Evolutionary conservation across 2,888 invertebrate genomes (phyloP).

Genomic region (Ormia ochracea): DNA sequence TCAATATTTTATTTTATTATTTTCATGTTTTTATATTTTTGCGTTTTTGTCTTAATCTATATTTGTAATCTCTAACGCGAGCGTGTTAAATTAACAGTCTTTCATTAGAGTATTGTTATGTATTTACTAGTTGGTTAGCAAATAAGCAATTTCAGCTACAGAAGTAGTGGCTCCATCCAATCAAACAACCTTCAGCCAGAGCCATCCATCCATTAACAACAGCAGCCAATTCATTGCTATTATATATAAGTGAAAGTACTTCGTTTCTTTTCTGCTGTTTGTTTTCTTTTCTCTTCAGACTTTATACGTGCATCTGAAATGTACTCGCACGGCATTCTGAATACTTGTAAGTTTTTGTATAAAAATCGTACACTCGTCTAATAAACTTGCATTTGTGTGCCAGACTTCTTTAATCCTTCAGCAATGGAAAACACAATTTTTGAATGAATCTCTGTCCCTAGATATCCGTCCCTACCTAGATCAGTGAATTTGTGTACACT

Average conservation of each 20-base stretch:
- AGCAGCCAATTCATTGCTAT: constrained; percentile 27
- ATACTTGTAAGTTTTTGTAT: too few species aligned
- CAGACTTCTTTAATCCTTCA: too few species aligned
- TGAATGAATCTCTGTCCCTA: too few species aligned
- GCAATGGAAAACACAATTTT: too few species aligned
- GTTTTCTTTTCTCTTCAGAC: not conserved
- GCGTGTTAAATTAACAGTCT: constrained; percentile 49
- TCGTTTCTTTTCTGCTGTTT: not conserved
- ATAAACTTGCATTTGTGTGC: too few species aligned
- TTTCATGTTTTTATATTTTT: constrained; percentile 32
- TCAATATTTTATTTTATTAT: constrained; percentile 35
- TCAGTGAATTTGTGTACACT: too few species aligned
- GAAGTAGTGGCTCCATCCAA: constrained; percentile 14
- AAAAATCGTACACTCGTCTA: too few species aligned
- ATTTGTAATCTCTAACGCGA: constrained; percentile 54
- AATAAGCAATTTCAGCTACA: not conserved
- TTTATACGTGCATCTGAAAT: not conserved
- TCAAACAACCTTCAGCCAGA: constrained; percentile 19
- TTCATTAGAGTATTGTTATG: constrained; percentile 39
- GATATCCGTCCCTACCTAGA: too few species aligned
- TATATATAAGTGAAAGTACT: constrained; percentile 50
- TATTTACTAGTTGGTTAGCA: constrained; percentile 13
- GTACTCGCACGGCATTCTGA: constrained; percentile 7
- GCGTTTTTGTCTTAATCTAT: constrained; percentile 19
- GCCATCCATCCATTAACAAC: constrained; percentile 19